Evolutionary conservation across 2,888 invertebrate species (phyloP).

Genomic region (Epicampocera succincta): DNA sequence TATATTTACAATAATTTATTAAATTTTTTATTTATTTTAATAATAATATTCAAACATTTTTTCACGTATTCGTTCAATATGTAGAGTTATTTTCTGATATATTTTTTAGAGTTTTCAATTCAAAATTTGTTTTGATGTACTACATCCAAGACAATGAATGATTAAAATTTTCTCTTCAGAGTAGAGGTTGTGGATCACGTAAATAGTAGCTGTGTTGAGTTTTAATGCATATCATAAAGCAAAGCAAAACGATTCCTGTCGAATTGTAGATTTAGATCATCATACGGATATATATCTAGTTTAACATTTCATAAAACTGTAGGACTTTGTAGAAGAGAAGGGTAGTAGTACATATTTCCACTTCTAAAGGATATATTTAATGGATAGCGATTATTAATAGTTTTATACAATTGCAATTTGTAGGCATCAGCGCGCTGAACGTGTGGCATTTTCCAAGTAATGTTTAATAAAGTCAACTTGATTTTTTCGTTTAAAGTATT

Average conservation of each 20-base stretch:
- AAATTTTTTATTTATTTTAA: no score
- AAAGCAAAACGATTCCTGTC: conserved; percentile 4
- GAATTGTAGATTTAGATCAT: conserved; percentile 28
- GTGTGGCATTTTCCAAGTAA: conserved; percentile 53
- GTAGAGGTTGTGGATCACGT: background rate
- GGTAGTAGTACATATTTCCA: conserved; percentile 55
- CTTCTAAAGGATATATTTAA: conserved; percentile 55
- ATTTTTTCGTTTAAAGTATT: no score
- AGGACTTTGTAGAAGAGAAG: conserved; percentile 39
- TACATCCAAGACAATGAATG: no score
- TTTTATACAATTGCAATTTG: conserved; percentile 56
- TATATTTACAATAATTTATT: no score
- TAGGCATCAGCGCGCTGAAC: conserved; percentile 58
- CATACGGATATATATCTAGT: conserved; percentile 3
- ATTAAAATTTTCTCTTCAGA: no score
- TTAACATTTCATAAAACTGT: conserved; percentile 62
- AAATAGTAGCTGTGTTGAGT: conserved; percentile 16
- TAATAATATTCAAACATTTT: no score
- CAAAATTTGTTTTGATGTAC: no score
- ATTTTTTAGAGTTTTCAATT: no score
- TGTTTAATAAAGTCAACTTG: no score
- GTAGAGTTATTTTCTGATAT: no score
- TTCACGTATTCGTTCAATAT: no score
- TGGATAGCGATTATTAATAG: conserved; percentile 46
- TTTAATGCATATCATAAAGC: conserved; percentile 23